These are phyloP conservation scores for Muscidifurax raptorellus DNA, from an alignment of 1,140 invertebrate genomes.

Conservation along the genomic window DNA sequence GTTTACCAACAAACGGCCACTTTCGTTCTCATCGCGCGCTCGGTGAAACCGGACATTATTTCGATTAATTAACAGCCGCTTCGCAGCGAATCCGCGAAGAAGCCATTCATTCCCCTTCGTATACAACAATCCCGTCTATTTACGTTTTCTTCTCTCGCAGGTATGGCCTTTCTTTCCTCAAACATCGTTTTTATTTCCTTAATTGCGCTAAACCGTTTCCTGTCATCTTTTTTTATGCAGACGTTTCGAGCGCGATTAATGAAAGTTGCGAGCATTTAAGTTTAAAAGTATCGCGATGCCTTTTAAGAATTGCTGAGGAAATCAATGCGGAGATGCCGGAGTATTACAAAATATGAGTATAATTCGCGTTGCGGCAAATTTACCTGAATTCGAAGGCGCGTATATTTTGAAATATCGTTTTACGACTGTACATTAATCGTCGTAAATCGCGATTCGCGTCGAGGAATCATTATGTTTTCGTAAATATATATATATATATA, in stretches of 20 bases:
- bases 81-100: conserved; percentile 8
- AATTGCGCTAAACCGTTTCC: conserved; percentile 19
- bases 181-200: not conserved
- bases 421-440: not conserved
- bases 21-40: conserved; percentile 21
- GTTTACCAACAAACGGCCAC: conserved; percentile 19
- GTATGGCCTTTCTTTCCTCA: not conserved
- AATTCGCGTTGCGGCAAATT: not conserved
- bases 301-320: not conserved
- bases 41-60: conserved; percentile 12
- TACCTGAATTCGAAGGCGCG: not conserved
- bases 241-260: not conserved
- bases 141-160: conserved; percentile 12
- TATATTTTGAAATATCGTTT: not conserved
- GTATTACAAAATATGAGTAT: not conserved
- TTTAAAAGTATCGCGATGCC: not conserved
- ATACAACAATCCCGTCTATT: conserved; percentile 3
- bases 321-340: not conserved
- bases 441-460: not conserved
- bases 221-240: not conserved
- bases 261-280: conserved; percentile 5
- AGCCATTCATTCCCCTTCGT: not conserved
- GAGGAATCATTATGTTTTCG: too few relatives aligned
- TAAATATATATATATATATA: too few relatives aligned
- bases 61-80: conserved; percentile 32